Evolutionary conservation across 2,113 vertebrate genomes (phyloP), one percentile per base, ranked within the genome.

Genomic region (Lampris incognitus): DNA sequence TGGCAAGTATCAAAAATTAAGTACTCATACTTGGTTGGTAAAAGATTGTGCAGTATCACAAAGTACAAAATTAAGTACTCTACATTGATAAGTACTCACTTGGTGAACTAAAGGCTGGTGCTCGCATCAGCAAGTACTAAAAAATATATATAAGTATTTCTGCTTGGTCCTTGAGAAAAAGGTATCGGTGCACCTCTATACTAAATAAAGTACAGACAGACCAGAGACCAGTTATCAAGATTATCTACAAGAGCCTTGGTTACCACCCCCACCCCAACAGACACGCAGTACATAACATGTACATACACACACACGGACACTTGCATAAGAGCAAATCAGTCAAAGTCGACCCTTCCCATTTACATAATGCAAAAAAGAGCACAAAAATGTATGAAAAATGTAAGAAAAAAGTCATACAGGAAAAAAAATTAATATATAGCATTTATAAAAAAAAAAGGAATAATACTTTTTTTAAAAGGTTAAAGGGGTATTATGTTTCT

Each of bases 381-480:
- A 79, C 79, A 90, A 88, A 88, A 24, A 89, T 78, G 88, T 92
- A 93, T 88, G 88, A 91, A 93, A 9, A 93, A 88, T 76, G 82
- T 86, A 88, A 76, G 80, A 88, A 89, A 86, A 76, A 80, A 58
- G 40, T 69, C 52, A 59, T 71, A 88, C 84, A 50, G 79, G 85
- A 83, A 87, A 75, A 85, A 56, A 66, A 65, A 82, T 67, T 75
- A 83, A 89, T 83, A 92, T 91, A 94, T 87, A 74, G 71, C 78
- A 82, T 89, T 91, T 91, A 87, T 90, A 88, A 82, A 91, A 84
- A 77, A 24, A 86, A 85, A 78, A 88, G 79, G 80, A 83, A 82
- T 92, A 93, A 93, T 92, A 94, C 93, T 94, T 93, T 85, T 83
- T 61, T 72, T 55, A 76, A 71, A 87, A 91, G 85, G 82, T 92